Conservation (phyloP, 2,888 invertebrate genomes). For the Drosophila histrio region DNA sequence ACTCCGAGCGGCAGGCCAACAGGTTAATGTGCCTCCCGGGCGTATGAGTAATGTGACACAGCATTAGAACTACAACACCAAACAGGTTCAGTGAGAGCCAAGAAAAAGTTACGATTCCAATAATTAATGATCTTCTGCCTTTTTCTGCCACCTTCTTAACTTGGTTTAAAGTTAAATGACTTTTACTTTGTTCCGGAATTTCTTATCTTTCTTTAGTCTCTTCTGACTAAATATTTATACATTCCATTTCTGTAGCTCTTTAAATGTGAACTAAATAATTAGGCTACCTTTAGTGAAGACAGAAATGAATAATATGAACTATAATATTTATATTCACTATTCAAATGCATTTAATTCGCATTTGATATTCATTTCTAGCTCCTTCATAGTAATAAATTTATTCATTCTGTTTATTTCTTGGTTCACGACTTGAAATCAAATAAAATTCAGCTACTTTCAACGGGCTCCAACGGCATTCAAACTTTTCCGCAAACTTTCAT, state of each 20-base stretch:
- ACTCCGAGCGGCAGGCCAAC: conserved; percentile 38
- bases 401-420: neutral
- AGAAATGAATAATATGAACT: too few species aligned
- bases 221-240: too few species aligned
- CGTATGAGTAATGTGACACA: conserved; percentile 23
- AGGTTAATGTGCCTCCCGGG: conserved; percentile 60
- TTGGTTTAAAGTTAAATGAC: neutral
- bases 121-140: neutral
- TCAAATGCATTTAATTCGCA: too few species aligned
- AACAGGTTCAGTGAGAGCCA: neutral
- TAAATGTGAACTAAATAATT: too few species aligned
- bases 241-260: too few species aligned
- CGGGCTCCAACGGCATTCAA: neutral
- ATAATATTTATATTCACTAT: too few species aligned
- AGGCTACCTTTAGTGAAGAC: too few species aligned
- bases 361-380: neutral
- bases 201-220: neutral
- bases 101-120: neutral
- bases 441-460: neutral
- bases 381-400: neutral
- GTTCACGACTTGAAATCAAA: neutral
- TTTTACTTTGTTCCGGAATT: neutral
- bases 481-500: neutral
- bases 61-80: conserved; percentile 9
- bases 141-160: neutral